Conservation (phyloP, 2,888 invertebrate genomes). For the Eupithecia pulchellata region DNA sequence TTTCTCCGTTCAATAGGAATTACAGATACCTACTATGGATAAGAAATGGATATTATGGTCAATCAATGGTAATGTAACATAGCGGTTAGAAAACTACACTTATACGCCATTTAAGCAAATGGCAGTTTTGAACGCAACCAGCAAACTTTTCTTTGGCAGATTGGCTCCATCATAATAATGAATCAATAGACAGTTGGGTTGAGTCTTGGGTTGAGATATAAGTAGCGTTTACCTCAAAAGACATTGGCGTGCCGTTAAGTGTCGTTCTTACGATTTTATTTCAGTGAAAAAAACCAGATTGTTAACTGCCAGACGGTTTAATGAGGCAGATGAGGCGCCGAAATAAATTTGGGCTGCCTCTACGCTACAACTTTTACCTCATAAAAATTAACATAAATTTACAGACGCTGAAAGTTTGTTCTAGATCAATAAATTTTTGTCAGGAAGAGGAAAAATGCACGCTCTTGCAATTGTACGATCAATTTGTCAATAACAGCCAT, state of each 20-base stretch:
- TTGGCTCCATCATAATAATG: constrained; percentile 41
- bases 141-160: constrained; percentile 37
- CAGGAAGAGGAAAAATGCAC: not conserved
- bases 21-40: constrained; percentile 45
- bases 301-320: constrained; percentile 26
- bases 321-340: constrained; percentile 20
- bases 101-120: constrained; percentile 54
- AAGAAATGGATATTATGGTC: constrained; percentile 50
- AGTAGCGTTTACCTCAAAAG: constrained; percentile 39
- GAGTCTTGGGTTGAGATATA: constrained; percentile 14
- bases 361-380: constrained; percentile 8
- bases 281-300: constrained; percentile 19
- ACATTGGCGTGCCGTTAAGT: constrained; percentile 48
- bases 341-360: constrained; percentile 5
- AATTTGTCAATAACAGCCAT: constrained; percentile 6
- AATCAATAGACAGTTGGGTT: constrained; percentile 34
- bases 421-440: constrained; percentile 10
- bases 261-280: constrained; percentile 52
- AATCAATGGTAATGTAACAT: constrained; percentile 47
- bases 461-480: not conserved
- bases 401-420: constrained; percentile 4
- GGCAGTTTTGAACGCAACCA: constrained; percentile 36
- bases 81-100: constrained; percentile 64
- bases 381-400: constrained; percentile 16
- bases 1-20: constrained; percentile 8